Conservation (phyloP, 2,797 vertebrate species). For the Labroides dimidiatus region DNA sequence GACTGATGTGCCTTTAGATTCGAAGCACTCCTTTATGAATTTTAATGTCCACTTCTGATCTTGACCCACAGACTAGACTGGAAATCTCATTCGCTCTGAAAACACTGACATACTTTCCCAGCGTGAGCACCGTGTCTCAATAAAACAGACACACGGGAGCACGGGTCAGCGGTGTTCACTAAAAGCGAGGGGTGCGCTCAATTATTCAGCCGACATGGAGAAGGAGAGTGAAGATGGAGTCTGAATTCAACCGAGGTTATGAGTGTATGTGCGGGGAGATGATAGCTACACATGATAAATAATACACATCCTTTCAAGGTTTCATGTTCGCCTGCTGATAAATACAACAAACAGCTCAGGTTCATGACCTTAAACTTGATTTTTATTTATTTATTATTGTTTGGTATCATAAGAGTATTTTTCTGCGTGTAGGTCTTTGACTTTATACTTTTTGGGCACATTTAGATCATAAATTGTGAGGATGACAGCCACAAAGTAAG, state of each 20-base stretch:
- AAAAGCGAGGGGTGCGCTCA: constrained; percentile 63
- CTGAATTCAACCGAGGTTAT: constrained; percentile 14
- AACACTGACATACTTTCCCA: constrained; percentile 39
- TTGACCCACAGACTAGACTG: constrained; percentile 44
- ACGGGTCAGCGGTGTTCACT: constrained; percentile 32
- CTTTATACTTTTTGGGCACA: too few relatives aligned
- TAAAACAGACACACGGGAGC: constrained; percentile 49
- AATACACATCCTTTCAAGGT: not conserved
- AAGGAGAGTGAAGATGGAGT: constrained; percentile 38
- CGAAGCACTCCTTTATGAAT: constrained; percentile 62
- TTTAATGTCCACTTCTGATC: constrained; percentile 69
- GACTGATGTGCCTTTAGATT: constrained; percentile 35
- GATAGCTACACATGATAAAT: not conserved
- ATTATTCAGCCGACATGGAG: constrained; percentile 71
- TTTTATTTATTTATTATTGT: too few relatives aligned
- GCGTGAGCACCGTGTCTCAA: constrained; percentile 27
- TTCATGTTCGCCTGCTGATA: not conserved
- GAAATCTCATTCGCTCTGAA: constrained; percentile 36
- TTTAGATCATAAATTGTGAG: too few relatives aligned
- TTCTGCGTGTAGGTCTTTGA: too few relatives aligned
- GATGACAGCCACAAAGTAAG: too few relatives aligned
- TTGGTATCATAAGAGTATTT: too few relatives aligned
- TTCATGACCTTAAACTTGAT: too few relatives aligned
- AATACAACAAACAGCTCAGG: not conserved
- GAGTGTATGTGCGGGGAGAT: constrained; percentile 10